Evolutionary conservation across 2,113 vertebrate genomes (phyloP).

Genomic region (Sapajus apella): DNA sequence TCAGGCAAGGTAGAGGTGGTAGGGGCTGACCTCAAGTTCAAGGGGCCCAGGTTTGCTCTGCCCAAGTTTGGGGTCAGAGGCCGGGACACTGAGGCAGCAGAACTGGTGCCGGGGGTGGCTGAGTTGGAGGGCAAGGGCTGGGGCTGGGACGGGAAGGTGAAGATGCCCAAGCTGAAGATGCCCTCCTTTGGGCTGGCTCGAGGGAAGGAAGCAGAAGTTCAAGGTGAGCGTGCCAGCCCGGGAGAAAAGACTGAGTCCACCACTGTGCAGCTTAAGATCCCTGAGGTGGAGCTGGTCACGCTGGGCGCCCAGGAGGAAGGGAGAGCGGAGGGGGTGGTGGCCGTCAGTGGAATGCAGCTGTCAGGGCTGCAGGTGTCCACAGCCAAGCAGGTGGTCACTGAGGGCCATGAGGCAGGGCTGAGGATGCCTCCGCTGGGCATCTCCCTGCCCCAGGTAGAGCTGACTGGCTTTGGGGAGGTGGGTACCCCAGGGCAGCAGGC

Average conservation of each 20-base stretch:
- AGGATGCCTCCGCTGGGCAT: conserved; percentile 83
- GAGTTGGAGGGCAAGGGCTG: conserved; percentile 78
- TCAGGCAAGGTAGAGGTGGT: conserved; percentile 80
- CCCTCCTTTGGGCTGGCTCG: conserved; percentile 86
- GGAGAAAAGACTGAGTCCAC: conserved; percentile 72
- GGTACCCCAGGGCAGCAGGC: not conserved
- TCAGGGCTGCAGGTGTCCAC: conserved; percentile 67
- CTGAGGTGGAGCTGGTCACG: conserved; percentile 84
- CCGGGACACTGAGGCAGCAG: conserved; percentile 56
- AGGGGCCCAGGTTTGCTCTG: conserved; percentile 85
- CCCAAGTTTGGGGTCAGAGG: conserved; percentile 86
- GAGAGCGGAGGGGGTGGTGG: accelerated
- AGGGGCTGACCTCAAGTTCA: conserved; percentile 55
- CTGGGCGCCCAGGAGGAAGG: conserved; percentile 79
- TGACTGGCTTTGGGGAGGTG: conserved; percentile 65
- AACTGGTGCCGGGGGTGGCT: not conserved
- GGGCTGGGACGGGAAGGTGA: conserved; percentile 81
- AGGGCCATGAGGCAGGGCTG: conserved; percentile 84
- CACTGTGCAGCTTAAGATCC: conserved; percentile 75
- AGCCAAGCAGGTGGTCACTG: conserved; percentile 77
- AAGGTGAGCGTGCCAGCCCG: conserved; percentile 50
- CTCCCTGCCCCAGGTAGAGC: conserved; percentile 86
- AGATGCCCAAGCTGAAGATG: conserved; percentile 87
- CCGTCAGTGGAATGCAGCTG: not conserved
- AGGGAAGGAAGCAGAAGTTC: conserved; percentile 80